phyloP scores from a whole-genome alignment of 2,888 invertebrate genomes.

The Cecidostiba fungosa region DNA sequence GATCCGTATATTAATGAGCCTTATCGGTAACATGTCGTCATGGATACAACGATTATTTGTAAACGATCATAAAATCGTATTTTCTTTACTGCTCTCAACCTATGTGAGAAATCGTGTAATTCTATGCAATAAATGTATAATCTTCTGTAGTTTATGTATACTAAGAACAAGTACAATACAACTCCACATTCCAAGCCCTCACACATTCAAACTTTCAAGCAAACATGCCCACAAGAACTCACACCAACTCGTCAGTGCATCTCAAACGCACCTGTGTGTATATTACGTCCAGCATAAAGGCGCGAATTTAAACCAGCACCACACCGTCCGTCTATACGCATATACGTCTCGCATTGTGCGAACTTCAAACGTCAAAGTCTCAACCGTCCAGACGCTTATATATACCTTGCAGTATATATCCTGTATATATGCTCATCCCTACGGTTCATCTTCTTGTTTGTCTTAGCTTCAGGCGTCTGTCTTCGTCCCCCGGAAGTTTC shows the following conservation, averaged over 20 bases:
- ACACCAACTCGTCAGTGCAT: neutral
- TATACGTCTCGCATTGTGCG: neutral
- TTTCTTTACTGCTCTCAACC: too few relatives aligned
- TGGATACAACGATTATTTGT: too few relatives aligned
- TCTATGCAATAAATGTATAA: too few relatives aligned
- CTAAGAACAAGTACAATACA: neutral
- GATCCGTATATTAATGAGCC: constrained; percentile 11
- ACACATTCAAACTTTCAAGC: neutral
- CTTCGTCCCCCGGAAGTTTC: constrained; percentile 55
- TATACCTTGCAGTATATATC: neutral
- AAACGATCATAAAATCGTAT: too few relatives aligned
- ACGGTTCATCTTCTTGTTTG: constrained; percentile 52
- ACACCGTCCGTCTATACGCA: neutral
- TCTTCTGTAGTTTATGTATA: too few relatives aligned
- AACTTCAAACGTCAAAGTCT: constrained; percentile 23
- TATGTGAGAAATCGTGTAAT: too few relatives aligned
- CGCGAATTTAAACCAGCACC: neutral
- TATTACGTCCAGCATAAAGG: neutral
- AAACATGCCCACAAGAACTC: neutral
- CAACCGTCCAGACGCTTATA: neutral
- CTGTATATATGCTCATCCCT: neutral
- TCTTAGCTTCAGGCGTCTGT: constrained; percentile 46
- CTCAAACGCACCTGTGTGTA: constrained; percentile 3
- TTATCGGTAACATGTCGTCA: neutral
- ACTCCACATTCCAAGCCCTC: neutral